Conservation (phyloP, 2,888 invertebrate genomes). For the Synergus laeviventris region DNA sequence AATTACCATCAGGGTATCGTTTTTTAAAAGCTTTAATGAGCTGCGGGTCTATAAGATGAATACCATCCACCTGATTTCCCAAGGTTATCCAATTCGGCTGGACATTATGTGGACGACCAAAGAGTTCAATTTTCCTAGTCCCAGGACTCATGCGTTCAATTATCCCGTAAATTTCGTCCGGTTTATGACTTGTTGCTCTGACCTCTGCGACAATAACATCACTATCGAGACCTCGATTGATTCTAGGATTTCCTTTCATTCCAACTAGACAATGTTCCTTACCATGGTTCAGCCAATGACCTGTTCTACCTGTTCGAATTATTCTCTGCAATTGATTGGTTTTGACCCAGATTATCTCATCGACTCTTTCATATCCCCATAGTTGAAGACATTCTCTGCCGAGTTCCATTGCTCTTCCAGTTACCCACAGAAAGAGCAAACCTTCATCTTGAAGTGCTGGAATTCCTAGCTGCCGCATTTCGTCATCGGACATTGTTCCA, state of each 20-base stretch:
- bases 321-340: slow-evolving; percentile 98
- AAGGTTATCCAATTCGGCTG: slow-evolving; percentile 99
- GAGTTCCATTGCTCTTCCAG: slow-evolving; percentile 96
- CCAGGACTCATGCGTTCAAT: slow-evolving; percentile 97
- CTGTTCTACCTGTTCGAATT: slow-evolving; percentile 96
- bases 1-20: slow-evolving; percentile 93
- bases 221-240: slow-evolving; percentile 96
- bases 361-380: slow-evolving; percentile 98
- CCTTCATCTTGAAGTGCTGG: slow-evolving; percentile 97
- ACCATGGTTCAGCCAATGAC: slow-evolving; percentile 99
- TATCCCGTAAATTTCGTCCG: slow-evolving; percentile 98
- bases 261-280: slow-evolving; percentile 98
- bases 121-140: slow-evolving; percentile 96
- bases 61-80: slow-evolving; percentile 98
- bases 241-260: slow-evolving; percentile 94
- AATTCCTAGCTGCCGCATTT: slow-evolving; percentile 96
- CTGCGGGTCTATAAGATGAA: slow-evolving; percentile 93
- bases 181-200: slow-evolving; percentile 97
- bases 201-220: slow-evolving; percentile 99
- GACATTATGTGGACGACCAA: slow-evolving; percentile 97
- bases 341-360: slow-evolving; percentile 99
- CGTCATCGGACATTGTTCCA: slow-evolving; percentile 99
- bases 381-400: slow-evolving; percentile 96
- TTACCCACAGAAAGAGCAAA: slow-evolving; percentile 98
- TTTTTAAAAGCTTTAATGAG: slow-evolving; percentile 92